phyloP scores from a whole-genome alignment of 1,140 invertebrate genomes.

The Heliconius hewitsoni region DNA sequence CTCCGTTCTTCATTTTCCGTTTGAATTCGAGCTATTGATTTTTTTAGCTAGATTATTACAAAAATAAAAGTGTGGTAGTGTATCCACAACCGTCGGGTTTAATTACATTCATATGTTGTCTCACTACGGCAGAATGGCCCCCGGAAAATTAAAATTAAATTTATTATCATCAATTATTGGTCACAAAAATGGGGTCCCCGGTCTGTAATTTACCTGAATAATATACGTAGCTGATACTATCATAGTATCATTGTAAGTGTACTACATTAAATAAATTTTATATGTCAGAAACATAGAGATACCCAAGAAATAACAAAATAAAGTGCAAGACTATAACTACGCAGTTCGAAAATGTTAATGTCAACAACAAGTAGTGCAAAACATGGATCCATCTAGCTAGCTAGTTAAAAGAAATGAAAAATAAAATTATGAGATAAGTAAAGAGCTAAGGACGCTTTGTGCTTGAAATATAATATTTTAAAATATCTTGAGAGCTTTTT shows the following conservation, averaged over 20 bases:
- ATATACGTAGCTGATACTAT: too few relatives aligned
- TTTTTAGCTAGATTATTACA: too few relatives aligned
- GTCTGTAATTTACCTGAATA: too few relatives aligned
- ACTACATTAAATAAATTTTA: background rate
- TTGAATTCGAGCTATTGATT: too few relatives aligned
- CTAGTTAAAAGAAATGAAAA: slow-evolving; percentile 17
- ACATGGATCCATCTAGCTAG: background rate
- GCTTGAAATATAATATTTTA: slow-evolving; percentile 18
- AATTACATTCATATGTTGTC: too few relatives aligned
- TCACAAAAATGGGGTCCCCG: too few relatives aligned
- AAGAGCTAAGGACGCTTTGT: slow-evolving; percentile 18
- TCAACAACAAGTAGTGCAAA: slow-evolving; percentile 17
- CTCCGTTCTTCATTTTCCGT: too few relatives aligned
- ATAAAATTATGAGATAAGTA: slow-evolving; percentile 17
- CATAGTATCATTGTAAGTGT: background rate
- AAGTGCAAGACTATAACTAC: background rate
- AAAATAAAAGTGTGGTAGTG: too few relatives aligned
- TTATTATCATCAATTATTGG: too few relatives aligned
- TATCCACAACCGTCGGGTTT: too few relatives aligned
- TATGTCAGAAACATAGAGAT: background rate
- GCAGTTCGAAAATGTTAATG: slow-evolving; percentile 6
- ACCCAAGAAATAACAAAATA: background rate
- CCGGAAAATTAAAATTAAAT: too few relatives aligned
- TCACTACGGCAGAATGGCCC: too few relatives aligned
- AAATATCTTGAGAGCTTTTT: slow-evolving; percentile 21